Conservation (phyloP, 1,140 invertebrate species). For the Berghia stephanieae region DNA sequence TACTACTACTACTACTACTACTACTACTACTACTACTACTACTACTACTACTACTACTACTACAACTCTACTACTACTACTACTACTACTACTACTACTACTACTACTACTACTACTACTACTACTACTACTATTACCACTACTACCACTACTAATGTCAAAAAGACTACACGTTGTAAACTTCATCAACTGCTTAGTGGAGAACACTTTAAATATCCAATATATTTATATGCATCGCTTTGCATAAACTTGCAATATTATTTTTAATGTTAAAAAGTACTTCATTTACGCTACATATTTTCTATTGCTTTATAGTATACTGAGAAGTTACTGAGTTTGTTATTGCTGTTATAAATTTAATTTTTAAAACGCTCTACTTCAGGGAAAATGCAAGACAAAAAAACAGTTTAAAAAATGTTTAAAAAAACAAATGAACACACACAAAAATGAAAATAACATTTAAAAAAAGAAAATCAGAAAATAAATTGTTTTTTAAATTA, state of each 20-base stretch:
- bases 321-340: no score
- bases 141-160: neutral
- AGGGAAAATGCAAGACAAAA: no score
- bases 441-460: no score
- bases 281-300: no score
- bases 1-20: slow-evolving; percentile 8
- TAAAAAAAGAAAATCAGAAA: no score
- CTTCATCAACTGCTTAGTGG: neutral
- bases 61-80: no score
- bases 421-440: no score
- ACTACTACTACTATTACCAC: neutral
- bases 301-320: no score
- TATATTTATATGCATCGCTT: neutral
- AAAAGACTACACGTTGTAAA: neutral
- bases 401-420: no score
- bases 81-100: slow-evolving; percentile 8
- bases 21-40: slow-evolving; percentile 7
- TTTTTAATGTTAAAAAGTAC: neutral
- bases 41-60: slow-evolving; percentile 7
- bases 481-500: no score
- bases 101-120: slow-evolving; percentile 10
- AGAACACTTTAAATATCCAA: neutral
- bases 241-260: neutral
- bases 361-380: no score
- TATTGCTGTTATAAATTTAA: no score